Percentiles rank a stretch among this genome's conserved stretches.
Evolutionary conservation across 2,113 vertebrate genomes (phyloP).

Genomic region (Tursiops truncatus): DNA sequence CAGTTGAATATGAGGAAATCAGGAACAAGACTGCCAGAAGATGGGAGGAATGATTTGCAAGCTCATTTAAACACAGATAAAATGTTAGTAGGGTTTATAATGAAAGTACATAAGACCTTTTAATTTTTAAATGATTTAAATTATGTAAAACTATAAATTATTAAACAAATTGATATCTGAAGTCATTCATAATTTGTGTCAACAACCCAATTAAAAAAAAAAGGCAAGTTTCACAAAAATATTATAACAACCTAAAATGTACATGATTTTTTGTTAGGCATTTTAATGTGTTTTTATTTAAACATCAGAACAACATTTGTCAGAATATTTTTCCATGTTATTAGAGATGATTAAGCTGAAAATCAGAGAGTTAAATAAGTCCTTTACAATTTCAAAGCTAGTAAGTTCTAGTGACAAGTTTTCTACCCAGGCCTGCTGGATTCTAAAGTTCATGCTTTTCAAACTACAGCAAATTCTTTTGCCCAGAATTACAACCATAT

Average conservation of each 20-base stretch:
- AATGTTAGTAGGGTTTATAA: not conserved
- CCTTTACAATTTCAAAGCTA: not conserved
- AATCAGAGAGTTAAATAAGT: not conserved
- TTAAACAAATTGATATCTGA: not conserved
- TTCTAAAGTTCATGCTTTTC: not conserved
- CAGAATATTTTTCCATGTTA: not conserved
- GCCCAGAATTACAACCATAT: not conserved
- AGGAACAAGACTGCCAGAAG: not conserved
- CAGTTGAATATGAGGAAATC: not conserved
- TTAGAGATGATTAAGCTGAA: not conserved
- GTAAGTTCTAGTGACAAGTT: not conserved
- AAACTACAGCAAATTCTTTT: not conserved
- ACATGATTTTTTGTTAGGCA: not conserved
- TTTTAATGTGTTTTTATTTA: not conserved
- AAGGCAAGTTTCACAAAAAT: not conserved
- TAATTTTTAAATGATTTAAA: not conserved
- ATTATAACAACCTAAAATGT: not conserved
- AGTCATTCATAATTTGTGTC: not conserved
- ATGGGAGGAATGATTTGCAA: not conserved
- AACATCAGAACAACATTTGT: not conserved
- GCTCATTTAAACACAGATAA: not conserved
- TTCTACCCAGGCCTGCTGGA: not conserved
- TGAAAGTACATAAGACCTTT: not conserved
- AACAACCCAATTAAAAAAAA: not conserved
- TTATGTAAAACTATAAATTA: conserved; percentile 4